Evolutionary conservation across 2,888 invertebrate species (phyloP).

Genomic region (Leucania comma): DNA sequence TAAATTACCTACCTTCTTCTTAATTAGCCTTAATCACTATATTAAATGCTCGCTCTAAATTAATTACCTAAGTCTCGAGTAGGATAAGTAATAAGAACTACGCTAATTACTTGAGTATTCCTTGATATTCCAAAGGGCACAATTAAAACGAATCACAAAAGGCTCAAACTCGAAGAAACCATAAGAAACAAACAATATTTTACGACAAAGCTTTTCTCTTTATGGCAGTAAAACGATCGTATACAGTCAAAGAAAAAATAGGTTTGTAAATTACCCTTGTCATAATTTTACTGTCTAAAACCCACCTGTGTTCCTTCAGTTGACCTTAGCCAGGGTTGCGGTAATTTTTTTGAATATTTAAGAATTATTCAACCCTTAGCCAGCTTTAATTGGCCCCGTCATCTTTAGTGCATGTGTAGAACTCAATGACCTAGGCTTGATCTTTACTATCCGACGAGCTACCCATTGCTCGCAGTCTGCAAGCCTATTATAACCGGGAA

Average conservation of each 20-base stretch:
- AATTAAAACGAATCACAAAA: conserved; percentile 14
- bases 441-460: too few species aligned
- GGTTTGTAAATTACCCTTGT: not conserved
- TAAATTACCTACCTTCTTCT: conserved; percentile 10
- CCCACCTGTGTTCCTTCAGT: not conserved
- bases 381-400: too few species aligned
- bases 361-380: too few species aligned
- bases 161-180: not conserved
- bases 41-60: conserved; percentile 26
- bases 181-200: not conserved
- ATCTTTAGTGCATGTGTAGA: too few species aligned
- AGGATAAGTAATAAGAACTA: not conserved
- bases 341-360: too few species aligned
- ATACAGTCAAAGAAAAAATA: not conserved
- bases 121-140: conserved; percentile 2
- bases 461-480: too few species aligned
- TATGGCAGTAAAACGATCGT: conserved; percentile 1
- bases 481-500: too few species aligned
- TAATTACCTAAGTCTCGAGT: conserved; percentile 15
- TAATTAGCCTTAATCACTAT: conserved; percentile 19
- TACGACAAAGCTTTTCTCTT: not conserved
- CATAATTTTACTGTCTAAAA: not conserved
- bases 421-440: too few species aligned
- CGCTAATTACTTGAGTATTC: not conserved
- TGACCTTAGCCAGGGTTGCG: too few species aligned